phyloP scores from a whole-genome alignment of 2,797 vertebrate species.

The Callimico goeldii region DNA sequence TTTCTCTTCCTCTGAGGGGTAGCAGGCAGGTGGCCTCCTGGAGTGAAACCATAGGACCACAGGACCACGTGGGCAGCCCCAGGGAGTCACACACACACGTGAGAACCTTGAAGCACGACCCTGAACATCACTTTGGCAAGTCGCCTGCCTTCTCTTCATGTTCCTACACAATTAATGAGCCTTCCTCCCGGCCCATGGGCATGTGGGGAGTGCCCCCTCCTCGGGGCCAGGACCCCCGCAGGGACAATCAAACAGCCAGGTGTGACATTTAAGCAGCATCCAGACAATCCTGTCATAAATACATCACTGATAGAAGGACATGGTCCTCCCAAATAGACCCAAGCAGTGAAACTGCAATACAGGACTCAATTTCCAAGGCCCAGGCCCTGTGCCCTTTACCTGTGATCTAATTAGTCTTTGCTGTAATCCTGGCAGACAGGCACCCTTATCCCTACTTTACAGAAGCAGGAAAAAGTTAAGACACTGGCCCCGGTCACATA shows the following conservation, averaged over 20 bases:
- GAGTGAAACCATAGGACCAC: background rate
- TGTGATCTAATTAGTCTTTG: background rate
- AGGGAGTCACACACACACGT: background rate
- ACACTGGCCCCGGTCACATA: background rate
- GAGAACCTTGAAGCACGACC: background rate
- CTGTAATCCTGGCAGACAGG: background rate
- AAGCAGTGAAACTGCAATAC: background rate
- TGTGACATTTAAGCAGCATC: background rate
- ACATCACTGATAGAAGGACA: background rate
- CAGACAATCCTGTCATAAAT: background rate
- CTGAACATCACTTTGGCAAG: background rate
- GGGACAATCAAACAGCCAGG: background rate
- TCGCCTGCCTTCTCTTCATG: background rate
- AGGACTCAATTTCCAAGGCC: background rate
- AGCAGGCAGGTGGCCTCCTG: background rate
- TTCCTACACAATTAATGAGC: background rate
- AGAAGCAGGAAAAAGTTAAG: background rate
- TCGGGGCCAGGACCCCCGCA: background rate
- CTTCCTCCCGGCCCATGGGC: background rate
- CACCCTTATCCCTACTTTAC: background rate
- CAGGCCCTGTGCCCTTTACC: background rate
- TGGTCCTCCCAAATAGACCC: background rate
- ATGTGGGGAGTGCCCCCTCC: background rate
- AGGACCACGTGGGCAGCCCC: background rate
- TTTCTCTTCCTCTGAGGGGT: background rate